phyloP scores from a whole-genome alignment of 2,797 vertebrate species.

The Anguilla pacifica region DNA sequence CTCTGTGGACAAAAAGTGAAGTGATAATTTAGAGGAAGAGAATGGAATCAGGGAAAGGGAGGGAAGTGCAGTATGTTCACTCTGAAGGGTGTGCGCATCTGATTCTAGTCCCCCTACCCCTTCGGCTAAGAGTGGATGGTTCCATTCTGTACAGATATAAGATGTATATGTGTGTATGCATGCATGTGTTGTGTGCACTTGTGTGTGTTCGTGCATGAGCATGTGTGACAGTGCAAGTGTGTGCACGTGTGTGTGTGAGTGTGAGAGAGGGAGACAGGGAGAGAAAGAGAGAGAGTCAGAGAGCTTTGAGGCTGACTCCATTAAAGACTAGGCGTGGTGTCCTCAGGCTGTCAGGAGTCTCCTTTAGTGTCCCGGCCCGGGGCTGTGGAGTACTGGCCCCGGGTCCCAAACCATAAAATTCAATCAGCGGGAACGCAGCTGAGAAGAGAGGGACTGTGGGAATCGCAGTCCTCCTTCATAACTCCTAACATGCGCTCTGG shows the following conservation, averaged over 20 bases:
- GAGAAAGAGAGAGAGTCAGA: conserved; percentile 22
- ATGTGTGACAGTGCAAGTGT: no score
- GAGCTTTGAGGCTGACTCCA: conserved; percentile 83
- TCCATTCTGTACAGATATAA: not conserved
- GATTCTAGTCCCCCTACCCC: not conserved
- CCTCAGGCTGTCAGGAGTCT: conserved; percentile 84
- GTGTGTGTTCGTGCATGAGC: conserved; percentile 19
- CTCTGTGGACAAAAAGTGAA: not conserved
- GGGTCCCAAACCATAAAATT: conserved; percentile 79
- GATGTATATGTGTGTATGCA: not conserved
- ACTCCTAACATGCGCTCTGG: not conserved
- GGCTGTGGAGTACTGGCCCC: conserved; percentile 77
- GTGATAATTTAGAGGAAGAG: not conserved
- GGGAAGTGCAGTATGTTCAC: no score
- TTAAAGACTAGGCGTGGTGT: conserved; percentile 86
- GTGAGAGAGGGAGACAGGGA: not conserved
- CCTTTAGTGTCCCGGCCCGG: conserved; percentile 77
- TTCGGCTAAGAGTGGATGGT: not conserved
- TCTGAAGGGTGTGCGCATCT: no score
- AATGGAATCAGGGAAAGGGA: no score
- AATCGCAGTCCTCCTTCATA: not conserved
- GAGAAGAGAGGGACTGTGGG: not conserved
- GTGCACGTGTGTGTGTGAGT: not conserved
- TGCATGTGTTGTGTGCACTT: not conserved
- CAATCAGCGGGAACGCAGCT: conserved; percentile 70